Evolutionary conservation across 2,888 invertebrate genomes (phyloP).

Genomic region (Drosophila tripunctata): DNA sequence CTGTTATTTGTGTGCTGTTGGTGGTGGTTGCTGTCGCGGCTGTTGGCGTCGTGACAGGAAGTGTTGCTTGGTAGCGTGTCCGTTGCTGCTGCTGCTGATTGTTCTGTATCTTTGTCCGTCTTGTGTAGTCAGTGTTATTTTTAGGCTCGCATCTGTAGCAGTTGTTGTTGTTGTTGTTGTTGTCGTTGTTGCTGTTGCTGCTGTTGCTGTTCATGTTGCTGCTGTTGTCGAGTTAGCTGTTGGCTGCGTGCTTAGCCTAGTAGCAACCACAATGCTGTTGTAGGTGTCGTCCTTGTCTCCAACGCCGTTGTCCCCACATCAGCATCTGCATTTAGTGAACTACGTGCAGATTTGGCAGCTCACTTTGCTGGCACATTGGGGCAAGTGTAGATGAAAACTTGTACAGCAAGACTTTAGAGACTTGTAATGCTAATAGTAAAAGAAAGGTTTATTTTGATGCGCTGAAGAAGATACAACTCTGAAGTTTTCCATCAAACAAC

Average conservation of each 20-base stretch:
- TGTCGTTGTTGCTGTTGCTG: constrained; percentile 1
- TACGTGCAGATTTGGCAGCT: constrained; percentile 48
- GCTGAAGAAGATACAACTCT: too few relatives aligned
- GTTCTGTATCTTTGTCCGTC: not conserved
- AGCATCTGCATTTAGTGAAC: constrained; percentile 38
- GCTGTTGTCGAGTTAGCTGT: constrained; percentile 49
- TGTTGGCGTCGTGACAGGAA: constrained; percentile 62
- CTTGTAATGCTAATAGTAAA: not conserved
- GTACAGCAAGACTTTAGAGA: too few relatives aligned
- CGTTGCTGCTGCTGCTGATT: not conserved
- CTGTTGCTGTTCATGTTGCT: constrained; percentile 13
- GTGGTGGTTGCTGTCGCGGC: constrained; percentile 24
- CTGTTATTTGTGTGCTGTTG: constrained; percentile 22
- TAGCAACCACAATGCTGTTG: constrained; percentile 36
- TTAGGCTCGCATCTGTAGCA: constrained; percentile 28
- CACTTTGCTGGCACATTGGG: constrained; percentile 37
- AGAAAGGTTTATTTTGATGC: too few relatives aligned
- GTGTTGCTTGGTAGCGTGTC: constrained; percentile 49
- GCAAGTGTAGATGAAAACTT: not conserved
- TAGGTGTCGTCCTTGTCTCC: constrained; percentile 55
- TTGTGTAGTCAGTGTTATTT: constrained; percentile 48
- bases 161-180: constrained; percentile 17
- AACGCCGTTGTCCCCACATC: constrained; percentile 8
- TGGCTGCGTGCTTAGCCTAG: constrained; percentile 41
- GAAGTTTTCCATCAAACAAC: not conserved